These are phyloP conservation scores for Virgularia gustaviana DNA, from an alignment of 92 coral and sea anemone species.

Conservation along the genomic window DNA sequence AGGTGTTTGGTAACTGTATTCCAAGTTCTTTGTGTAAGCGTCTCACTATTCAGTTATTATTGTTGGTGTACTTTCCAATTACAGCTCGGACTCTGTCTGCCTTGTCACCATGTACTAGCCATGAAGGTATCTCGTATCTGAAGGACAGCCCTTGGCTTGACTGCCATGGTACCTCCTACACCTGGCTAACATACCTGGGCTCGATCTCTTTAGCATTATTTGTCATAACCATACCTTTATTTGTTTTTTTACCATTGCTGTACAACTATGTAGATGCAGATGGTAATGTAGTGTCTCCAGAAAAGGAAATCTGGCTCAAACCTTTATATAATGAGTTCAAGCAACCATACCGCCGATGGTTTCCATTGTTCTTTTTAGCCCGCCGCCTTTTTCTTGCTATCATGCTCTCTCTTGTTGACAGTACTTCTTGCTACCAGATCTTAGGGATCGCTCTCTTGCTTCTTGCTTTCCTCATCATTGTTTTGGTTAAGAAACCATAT, in stretches of 20 bases:
- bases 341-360: conserved; percentile 47
- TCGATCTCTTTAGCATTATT: conserved; percentile 52
- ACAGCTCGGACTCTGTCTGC: conserved; percentile 59
- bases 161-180: conserved; percentile 51
- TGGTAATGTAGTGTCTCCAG: conserved; percentile 14
- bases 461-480: conserved; percentile 28
- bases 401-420: conserved; percentile 46
- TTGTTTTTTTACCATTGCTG: conserved; percentile 60
- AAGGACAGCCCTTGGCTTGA: conserved; percentile 65
- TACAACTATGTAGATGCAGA: conserved; percentile 19
- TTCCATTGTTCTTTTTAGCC: conserved; percentile 43
- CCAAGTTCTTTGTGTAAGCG: conserved; percentile 33
- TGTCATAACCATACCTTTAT: conserved; percentile 67
- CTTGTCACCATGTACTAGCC: conserved; percentile 56
- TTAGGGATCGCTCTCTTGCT: conserved; percentile 44
- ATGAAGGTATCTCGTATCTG: conserved; percentile 41
- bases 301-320: conserved; percentile 56
- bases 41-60: conserved; percentile 55
- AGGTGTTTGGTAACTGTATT: conserved; percentile 18
- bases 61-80: conserved; percentile 70
- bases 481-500: conserved; percentile 45
- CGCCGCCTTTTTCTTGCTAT: conserved; percentile 58
- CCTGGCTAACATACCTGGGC: conserved; percentile 43
- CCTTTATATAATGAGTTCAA: conserved; percentile 58
- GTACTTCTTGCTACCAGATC: conserved; percentile 48